Conservation (phyloP, 1,140 invertebrate species). For the Drosophila setifemur region DNA sequence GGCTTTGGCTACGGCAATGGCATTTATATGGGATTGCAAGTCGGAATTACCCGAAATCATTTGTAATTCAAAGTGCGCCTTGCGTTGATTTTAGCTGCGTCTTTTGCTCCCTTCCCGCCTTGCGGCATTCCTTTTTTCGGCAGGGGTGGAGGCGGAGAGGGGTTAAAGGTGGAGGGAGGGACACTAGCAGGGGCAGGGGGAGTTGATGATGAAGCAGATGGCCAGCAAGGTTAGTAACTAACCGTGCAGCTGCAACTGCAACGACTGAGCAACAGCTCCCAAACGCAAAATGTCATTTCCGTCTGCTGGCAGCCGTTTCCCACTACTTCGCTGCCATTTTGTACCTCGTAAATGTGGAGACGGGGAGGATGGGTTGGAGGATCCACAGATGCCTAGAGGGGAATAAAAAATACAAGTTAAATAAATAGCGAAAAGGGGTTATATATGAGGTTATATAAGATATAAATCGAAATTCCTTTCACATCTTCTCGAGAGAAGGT, state of each 20-base stretch:
- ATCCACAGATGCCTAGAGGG: too few relatives aligned
- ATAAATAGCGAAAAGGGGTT: too few relatives aligned
- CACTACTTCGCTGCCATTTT: slow-evolving; percentile 1
- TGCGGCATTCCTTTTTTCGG: background rate
- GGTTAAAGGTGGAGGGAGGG: background rate
- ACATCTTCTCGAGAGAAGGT: too few relatives aligned
- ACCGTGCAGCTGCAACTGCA: background rate
- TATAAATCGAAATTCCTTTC: too few relatives aligned
- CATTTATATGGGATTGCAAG: slow-evolving; percentile 31
- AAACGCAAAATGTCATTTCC: slow-evolving; percentile 68
- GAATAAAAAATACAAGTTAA: too few relatives aligned
- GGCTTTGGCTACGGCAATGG: slow-evolving; percentile 7
- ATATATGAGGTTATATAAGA: too few relatives aligned
- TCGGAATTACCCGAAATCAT: slow-evolving; percentile 51
- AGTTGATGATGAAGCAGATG: background rate
- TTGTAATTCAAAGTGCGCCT: slow-evolving; percentile 73
- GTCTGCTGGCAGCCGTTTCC: slow-evolving; percentile 35
- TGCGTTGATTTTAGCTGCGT: slow-evolving; percentile 60
- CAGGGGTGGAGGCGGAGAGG: background rate
- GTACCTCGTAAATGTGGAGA: background rate
- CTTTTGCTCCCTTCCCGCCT: slow-evolving; percentile 13
- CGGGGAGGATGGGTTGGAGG: too few relatives aligned
- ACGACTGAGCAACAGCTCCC: slow-evolving; percentile 55
- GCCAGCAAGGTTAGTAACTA: background rate
- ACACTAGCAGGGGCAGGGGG: background rate